A percentile compares a stretch with the other conserved stretches of the same genome.
Conservation (phyloP, 2,888 invertebrate genomes). For the Sepioteuthis lessoniana region DNA sequence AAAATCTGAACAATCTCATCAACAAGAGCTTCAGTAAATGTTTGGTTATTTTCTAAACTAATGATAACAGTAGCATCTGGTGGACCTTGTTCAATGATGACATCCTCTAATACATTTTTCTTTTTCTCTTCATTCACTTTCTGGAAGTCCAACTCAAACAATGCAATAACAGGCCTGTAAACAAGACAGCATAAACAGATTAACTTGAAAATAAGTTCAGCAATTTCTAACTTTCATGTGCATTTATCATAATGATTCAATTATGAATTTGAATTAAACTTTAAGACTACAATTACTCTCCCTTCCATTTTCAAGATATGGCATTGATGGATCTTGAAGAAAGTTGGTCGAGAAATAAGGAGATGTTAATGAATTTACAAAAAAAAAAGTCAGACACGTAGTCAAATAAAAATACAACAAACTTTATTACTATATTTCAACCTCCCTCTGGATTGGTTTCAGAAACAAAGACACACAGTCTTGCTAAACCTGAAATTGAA, state of each 20-base stretch:
- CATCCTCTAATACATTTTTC: constrained; percentile 86
- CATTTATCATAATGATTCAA: not conserved
- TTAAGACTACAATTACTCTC: too few relatives aligned
- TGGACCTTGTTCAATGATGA: constrained; percentile 83
- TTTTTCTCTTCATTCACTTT: constrained; percentile 86
- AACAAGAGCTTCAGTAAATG: constrained; percentile 87
- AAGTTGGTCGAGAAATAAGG: too few relatives aligned
- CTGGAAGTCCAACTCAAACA: constrained; percentile 90
- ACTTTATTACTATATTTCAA: too few relatives aligned
- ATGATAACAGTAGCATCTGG: constrained; percentile 95
- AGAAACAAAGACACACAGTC: too few relatives aligned
- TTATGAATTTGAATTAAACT: not conserved
- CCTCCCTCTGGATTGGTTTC: too few relatives aligned
- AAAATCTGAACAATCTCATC: constrained; percentile 86
- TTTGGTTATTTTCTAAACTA: constrained; percentile 77
- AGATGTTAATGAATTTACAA: too few relatives aligned
- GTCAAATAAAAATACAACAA: too few relatives aligned
- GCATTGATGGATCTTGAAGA: too few relatives aligned
- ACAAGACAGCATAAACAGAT: constrained; percentile 37
- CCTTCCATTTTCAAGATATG: too few relatives aligned
- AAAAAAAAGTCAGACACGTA: too few relatives aligned
- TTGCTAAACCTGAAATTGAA: too few relatives aligned
- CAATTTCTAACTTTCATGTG: not conserved
- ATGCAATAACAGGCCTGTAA: constrained; percentile 89
- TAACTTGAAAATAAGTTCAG: not conserved